A percentile compares a stretch with the other conserved stretches of the same genome.
Conservation (phyloP, 2,888 invertebrate genomes). For the Spilosoma lubricipeda region DNA sequence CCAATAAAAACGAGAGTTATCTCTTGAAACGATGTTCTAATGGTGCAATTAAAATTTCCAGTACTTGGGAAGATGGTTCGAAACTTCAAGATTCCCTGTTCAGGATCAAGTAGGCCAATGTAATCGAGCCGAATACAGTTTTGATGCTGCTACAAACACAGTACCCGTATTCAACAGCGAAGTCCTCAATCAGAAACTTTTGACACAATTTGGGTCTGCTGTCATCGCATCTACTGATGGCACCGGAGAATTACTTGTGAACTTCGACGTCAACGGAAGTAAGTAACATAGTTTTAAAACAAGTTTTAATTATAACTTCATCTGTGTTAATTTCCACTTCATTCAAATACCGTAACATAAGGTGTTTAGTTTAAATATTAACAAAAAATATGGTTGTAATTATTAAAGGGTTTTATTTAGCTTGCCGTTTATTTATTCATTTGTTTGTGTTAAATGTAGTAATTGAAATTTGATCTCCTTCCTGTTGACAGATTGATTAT, state of each 20-base stretch:
- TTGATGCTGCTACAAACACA: conserved; percentile 29
- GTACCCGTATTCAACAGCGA: conserved; percentile 57
- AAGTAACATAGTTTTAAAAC: conserved; percentile 24
- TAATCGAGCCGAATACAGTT: conserved; percentile 84
- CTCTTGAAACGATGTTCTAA: background rate
- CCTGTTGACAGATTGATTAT: too few species aligned
- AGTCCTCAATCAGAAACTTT: conserved; percentile 74
- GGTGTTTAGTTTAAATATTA: too few species aligned
- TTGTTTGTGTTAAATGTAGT: too few species aligned
- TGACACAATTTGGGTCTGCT: conserved; percentile 82
- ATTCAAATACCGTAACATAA: too few species aligned
- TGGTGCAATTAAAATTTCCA: conserved; percentile 33
- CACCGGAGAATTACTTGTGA: conserved; percentile 83
- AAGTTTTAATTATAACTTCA: too few species aligned
- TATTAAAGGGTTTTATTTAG: too few species aligned
- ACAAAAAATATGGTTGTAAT: too few species aligned
- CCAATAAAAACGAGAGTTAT: background rate
- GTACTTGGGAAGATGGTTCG: conserved; percentile 86
- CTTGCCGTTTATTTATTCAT: too few species aligned
- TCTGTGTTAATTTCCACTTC: too few species aligned
- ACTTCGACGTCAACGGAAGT: conserved; percentile 84
- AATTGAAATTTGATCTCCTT: too few species aligned
- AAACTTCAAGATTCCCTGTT: conserved; percentile 88
- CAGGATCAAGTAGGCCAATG: conserved; percentile 87
- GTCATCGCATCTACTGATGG: conserved; percentile 74